Evolutionary conservation across 2,797 vertebrate species (phyloP).

Genomic region (Smutsia gigantea): DNA sequence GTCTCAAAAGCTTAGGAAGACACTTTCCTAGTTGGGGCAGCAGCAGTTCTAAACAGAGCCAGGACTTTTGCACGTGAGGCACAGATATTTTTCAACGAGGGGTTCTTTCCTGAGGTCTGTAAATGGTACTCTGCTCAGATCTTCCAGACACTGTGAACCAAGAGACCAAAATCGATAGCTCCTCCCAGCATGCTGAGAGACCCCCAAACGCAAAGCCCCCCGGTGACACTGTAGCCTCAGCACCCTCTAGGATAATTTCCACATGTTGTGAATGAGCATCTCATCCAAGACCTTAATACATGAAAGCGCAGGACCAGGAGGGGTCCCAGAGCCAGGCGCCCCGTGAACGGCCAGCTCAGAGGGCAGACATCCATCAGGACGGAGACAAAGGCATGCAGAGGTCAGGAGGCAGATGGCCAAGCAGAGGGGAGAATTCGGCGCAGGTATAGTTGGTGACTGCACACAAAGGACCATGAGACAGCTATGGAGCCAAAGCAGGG

Average conservation of each 20-base stretch:
- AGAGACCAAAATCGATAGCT: background rate
- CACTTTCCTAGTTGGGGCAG: background rate
- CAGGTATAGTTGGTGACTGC: no score
- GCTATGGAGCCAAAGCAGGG: background rate
- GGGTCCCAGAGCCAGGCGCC: background rate
- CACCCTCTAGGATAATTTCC: background rate
- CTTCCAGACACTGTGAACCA: background rate
- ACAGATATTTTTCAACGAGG: background rate
- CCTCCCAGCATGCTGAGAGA: background rate
- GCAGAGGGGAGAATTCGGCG: background rate
- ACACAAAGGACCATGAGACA: accelerated
- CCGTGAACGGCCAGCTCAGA: accelerated
- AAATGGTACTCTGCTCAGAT: background rate
- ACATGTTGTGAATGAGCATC: accelerated
- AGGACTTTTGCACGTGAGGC: accelerated
- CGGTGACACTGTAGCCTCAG: accelerated
- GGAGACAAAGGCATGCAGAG: background rate
- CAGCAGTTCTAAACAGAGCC: background rate
- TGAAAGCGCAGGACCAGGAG: no score
- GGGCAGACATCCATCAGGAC: accelerated
- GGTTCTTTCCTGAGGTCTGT: background rate
- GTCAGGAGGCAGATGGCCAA: no score
- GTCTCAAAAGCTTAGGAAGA: no score
- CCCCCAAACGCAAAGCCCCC: no score
- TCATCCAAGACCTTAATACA: no score